Evolutionary conservation across 1,140 invertebrate species (phyloP).

Genomic region (Papilio glaucus): DNA sequence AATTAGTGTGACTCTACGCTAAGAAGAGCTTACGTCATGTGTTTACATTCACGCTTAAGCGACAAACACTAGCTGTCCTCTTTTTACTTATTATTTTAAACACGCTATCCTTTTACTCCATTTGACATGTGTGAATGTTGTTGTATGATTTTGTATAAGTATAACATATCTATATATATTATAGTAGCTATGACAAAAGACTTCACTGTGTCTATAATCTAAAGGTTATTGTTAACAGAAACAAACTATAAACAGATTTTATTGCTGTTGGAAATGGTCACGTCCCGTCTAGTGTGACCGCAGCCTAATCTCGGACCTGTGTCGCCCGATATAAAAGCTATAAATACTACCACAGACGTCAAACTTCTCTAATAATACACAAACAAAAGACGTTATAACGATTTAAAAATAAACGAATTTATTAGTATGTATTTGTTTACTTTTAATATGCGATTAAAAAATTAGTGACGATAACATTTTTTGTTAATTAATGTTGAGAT

Average conservation of each 20-base stretch:
- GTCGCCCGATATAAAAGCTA: constrained; percentile 7
- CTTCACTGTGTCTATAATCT: not conserved
- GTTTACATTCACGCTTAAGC: too few species aligned
- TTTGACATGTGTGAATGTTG: too few species aligned
- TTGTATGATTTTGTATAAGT: too few species aligned
- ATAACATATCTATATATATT: too few species aligned
- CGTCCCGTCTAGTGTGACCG: not conserved
- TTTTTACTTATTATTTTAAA: too few species aligned
- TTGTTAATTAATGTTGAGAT: too few species aligned
- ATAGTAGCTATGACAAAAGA: not conserved
- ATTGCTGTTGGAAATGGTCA: not conserved
- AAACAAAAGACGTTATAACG: not conserved
- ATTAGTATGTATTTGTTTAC: not conserved
- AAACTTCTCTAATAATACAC: constrained; percentile 9
- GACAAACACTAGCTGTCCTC: too few species aligned
- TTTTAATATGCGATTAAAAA: not conserved
- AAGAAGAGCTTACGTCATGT: too few species aligned
- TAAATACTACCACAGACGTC: constrained; percentile 9
- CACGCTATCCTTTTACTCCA: too few species aligned
- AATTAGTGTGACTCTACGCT: too few species aligned
- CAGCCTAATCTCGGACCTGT: not conserved
- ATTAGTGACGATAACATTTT: not conserved
- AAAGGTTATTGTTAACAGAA: not conserved
- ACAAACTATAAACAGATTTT: not conserved
- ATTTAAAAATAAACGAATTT: not conserved